Base-by-base conservation (phyloP, 2,888 invertebrate genomes). In the Neoscelio sp. region DNA sequence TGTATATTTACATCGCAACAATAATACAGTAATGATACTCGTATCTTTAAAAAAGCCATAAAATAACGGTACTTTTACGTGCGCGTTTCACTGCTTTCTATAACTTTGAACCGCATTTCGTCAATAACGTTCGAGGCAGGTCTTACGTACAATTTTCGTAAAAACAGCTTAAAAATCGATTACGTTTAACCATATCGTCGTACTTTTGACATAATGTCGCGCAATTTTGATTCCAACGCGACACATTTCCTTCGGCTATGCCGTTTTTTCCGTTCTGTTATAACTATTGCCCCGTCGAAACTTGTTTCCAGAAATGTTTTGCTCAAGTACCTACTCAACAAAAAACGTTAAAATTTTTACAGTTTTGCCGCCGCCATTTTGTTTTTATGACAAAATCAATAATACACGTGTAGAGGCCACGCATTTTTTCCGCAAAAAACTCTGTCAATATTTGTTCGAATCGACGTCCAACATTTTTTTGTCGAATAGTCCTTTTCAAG, bases 311-410 rank as follows among this genome's bases (percentile, higher is more conserved):
- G 67, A 52, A 67, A 67, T 75, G 58, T 75, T 67, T n/a, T 67
- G 48, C 54, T 75, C 60, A 67, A 67, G 75, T 68, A 75, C 60
- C 62, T 67, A 68, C 68, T 75, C 75, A 62, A 68, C 75, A 67
- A 75, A 68, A 75, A 75, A 75, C 75, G 75, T 75, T 75, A 67
- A 75, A 52, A 75, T 40, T 68, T 68, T 75, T 75, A 75, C 74
- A 75, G 74, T 65, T 67, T 65, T 74, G 18, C 56, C 46, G 62
- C 42, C 71, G 71, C 71, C 71, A 71, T 71, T 60, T 71, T 71
- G 60, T 71, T 71, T 71, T 71, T 71, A 71, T 60, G 70, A 60
- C 60, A 71, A 71, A 71, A 71, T 71, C 71, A 52, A 71, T 71
- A 71, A 58, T 26, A 54, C 26, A 54, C 5, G 56, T 7, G 44